Evolutionary conservation across 2,888 invertebrate genomes (phyloP), one percentile per base, ranked within the genome.

Genomic region (Thalpophila matura): DNA sequence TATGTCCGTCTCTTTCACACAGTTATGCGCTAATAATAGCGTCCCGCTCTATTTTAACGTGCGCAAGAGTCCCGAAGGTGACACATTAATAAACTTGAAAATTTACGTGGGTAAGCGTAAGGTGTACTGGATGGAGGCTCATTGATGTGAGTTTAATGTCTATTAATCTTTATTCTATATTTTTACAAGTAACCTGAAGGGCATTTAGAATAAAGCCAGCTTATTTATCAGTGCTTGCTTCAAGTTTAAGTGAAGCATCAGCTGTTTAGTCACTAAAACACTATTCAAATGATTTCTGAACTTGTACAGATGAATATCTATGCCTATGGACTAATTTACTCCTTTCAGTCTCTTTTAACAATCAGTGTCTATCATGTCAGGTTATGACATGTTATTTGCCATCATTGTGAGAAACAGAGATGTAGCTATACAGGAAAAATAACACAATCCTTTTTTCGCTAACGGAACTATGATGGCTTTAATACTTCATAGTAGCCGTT

Each of bases 11-110:
- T 70, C 80, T 42, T 64, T 85, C 82, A 57, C 77, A 76, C 85
- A 67, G 73, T 66, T 59, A 62, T 66, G 62, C 57, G 77, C 82
- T 87, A 83, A 85, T 85, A 80, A 83, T 87, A 84, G 63, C 77
- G 73, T 88, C 88, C 79, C 83, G 80, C 82, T 90, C 86, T 89
- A 86, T 87, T 88, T 89, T 82, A 82, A 75, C 63, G 81, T 75
- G 78, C 75, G 75, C 76, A 75, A 73, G 72, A 65, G 77, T 74
- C 59, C 38, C 80, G 87, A 89, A 88, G 89, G 89, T 89, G 89
- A 90, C 89, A 88, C 85, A 78, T 74, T 82, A 84, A 84, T 85
- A 86, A 80, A 86, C 79, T 74, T 71, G 80, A 69, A 74, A 67
- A 77, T 77, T 67, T 71, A 74, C 77, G 79, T 79, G 74, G 77